Base-by-base conservation (phyloP, 2,113 vertebrate genomes). In the Poeciliopsis prolifica region DNA sequence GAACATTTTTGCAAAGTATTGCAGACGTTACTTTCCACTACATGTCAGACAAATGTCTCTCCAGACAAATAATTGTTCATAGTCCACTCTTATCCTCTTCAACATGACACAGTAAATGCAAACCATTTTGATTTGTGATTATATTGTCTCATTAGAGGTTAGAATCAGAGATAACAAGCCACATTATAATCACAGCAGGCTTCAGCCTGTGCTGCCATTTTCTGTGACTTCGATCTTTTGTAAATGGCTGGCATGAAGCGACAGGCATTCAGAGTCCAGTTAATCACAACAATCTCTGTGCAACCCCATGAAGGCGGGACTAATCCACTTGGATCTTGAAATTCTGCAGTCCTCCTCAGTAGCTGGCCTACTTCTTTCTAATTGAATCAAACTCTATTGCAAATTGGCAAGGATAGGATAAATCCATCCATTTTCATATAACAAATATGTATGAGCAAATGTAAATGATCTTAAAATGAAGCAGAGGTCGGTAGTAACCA, bases 221-320 rank as follows among this genome's bases (percentile, higher is more conserved):
- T 44, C 61, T 31, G 61, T 48, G 22, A 3, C 48, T 19, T n/a
- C 31, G 31, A 24, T 76, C 68, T 31, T 22, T 83, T 66, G 61
- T 30, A 70, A 51, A 63, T 61, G 78, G n/a, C 73, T 85, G 75
- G 78, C 66, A 77, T 24, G 78, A 85, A 74, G 60, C 77, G 86
- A 86, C 87, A 86, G 79, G 63, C 48, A 70, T 65, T 17, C 33
- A 37, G 31, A 28, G 63, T 62, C 68, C 54, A 40, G 48, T 51
- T 77, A 51, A 87, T 79, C 77, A 54, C 33, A 33, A 15, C 40
- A 61, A 68, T 71, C 74, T 31, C 40, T 51, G 31, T 79, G 74
- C 75, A 68, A 28, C 60, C 4, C 44, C 12, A 74, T 58, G 62
- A 65, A 3, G 37, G 74, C 33, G 24, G 77, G 48, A 22, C 64